phyloP scores from a whole-genome alignment of 2,797 vertebrate genomes.

The Dromococcyx pavoninus region DNA sequence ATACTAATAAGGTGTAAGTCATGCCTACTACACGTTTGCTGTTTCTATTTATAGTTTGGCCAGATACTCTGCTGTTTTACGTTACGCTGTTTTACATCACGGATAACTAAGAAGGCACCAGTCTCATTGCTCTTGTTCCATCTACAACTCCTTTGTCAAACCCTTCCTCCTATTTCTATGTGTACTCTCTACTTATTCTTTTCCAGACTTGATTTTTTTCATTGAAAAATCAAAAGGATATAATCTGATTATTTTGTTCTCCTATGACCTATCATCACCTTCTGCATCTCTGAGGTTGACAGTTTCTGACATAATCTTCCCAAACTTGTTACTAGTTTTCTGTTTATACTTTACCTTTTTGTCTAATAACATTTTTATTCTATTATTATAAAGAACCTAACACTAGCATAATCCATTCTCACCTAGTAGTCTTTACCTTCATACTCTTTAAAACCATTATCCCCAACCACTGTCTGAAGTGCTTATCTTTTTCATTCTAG shows the following conservation, averaged over 20 bases:
- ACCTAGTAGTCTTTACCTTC: neutral
- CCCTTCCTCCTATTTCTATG: neutral
- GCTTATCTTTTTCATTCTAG: neutral
- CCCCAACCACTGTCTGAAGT: neutral
- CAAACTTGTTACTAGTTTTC: neutral
- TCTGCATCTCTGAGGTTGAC: neutral
- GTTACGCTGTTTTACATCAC: too few relatives aligned
- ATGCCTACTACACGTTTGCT: neutral
- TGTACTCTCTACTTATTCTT: neutral
- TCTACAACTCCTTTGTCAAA: neutral
- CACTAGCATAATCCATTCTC: neutral
- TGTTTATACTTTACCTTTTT: neutral
- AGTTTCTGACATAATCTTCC: neutral
- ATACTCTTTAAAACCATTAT: neutral
- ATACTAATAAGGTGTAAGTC: neutral
- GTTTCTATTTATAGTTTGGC: neutral
- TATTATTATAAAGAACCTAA: neutral
- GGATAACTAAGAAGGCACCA: neutral
- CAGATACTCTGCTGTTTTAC: neutral
- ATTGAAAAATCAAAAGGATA: neutral
- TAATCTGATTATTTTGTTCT: neutral
- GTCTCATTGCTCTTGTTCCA: neutral
- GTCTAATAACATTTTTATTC: neutral
- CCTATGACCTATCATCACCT: neutral
- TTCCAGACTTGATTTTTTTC: neutral